phyloP scores from a whole-genome alignment of 2,888 invertebrate species.

The Tenthredo amoena region DNA sequence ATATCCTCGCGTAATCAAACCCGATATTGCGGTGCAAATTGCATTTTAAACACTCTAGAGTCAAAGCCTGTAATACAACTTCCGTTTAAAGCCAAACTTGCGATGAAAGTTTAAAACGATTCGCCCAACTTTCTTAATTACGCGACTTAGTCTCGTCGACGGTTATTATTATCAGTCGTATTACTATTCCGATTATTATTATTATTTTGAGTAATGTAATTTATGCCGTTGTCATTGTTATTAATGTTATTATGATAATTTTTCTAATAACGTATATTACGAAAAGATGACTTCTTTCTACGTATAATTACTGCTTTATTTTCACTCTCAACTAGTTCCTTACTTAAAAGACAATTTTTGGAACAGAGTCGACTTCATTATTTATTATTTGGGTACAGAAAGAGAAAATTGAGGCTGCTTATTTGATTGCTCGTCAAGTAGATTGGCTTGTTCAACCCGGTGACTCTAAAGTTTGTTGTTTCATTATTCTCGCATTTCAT shows the following conservation, averaged over 20 bases:
- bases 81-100: constrained; percentile 48
- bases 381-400: background rate
- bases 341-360: background rate
- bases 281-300: background rate
- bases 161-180: constrained; percentile 41
- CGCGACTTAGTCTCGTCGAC: constrained; percentile 36
- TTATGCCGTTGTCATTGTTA: background rate
- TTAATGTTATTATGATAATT: background rate
- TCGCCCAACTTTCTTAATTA: constrained; percentile 50
- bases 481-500: background rate
- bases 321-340: background rate
- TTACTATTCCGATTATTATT: constrained; percentile 20
- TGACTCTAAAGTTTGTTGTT: background rate
- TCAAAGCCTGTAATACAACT: constrained; percentile 49
- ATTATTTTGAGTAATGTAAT: background rate
- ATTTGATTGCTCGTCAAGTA: background rate
- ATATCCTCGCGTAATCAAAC: constrained; percentile 44
- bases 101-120: constrained; percentile 50
- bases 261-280: background rate
- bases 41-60: constrained; percentile 44
- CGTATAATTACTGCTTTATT: background rate
- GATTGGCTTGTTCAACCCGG: background rate
- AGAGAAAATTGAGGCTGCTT: background rate
- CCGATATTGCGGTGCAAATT: constrained; percentile 45
- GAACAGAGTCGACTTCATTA: background rate